phyloP scores from a whole-genome alignment of 2,797 vertebrate species.

The Fringilla coelebs region DNA sequence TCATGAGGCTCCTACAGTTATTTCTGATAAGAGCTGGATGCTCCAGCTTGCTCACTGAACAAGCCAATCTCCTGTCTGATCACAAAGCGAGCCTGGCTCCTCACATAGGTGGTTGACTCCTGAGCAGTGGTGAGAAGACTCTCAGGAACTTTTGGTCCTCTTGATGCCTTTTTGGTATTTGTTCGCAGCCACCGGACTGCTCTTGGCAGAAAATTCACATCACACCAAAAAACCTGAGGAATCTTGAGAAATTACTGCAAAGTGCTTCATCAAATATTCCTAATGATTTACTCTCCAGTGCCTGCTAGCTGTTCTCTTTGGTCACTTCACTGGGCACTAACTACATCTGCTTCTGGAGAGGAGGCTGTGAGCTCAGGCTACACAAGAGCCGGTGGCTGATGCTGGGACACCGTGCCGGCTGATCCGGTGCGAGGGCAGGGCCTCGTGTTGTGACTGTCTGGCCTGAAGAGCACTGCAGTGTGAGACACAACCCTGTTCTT shows the following conservation, averaged over 20 bases:
- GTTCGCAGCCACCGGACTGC: not conserved
- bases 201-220: not conserved
- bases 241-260: not conserved
- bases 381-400: rapidly evolving
- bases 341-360: not conserved
- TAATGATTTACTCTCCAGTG: not conserved
- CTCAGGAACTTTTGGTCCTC: not conserved
- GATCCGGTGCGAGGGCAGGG: not conserved
- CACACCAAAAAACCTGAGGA: not conserved
- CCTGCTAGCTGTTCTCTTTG: not conserved
- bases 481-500: not conserved
- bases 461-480: not conserved
- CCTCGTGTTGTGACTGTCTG: not conserved
- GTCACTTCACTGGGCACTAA: not conserved
- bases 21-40: not conserved
- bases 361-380: not conserved
- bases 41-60: not conserved
- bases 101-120: not conserved
- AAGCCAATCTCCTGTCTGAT: not conserved
- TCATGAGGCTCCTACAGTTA: not conserved
- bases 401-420: not conserved
- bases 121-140: not conserved
- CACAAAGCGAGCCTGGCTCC: not conserved
- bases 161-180: not conserved
- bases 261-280: not conserved